Conservation (phyloP, 2,797 vertebrate genomes). For the Apodemus agrarius region DNA sequence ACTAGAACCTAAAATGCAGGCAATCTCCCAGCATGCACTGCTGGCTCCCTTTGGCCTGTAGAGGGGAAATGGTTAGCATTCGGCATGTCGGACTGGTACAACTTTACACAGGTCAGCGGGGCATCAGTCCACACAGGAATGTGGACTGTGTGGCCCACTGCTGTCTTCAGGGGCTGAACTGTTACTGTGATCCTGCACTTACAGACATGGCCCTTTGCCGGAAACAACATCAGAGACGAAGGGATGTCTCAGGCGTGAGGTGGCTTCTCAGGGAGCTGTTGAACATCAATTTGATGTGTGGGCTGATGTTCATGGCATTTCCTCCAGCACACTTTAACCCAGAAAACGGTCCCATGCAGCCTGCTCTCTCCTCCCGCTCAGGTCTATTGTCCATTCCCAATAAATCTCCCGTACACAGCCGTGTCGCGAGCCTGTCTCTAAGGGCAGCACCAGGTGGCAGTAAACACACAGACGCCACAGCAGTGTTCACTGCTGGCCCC, state of each 20-base stretch:
- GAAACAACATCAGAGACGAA: neutral
- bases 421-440: neutral
- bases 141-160: neutral
- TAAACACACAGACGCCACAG: constrained; percentile 57
- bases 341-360: neutral
- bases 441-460: constrained; percentile 78
- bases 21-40: neutral
- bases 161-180: neutral
- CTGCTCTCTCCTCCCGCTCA: neutral
- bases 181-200: neutral
- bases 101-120: neutral
- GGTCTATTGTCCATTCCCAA: neutral
- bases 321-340: neutral
- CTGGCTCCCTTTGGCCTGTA: neutral
- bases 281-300: neutral
- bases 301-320: neutral
- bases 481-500: neutral
- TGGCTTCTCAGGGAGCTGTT: neutral
- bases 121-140: too few species aligned
- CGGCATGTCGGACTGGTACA: neutral
- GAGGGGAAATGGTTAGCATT: neutral
- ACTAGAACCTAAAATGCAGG: neutral
- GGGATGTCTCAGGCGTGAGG: neutral
- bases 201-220: neutral
- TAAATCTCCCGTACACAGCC: neutral